Base-by-base conservation (phyloP, 2,113 vertebrate species). In the Nansenia antarctica region DNA sequence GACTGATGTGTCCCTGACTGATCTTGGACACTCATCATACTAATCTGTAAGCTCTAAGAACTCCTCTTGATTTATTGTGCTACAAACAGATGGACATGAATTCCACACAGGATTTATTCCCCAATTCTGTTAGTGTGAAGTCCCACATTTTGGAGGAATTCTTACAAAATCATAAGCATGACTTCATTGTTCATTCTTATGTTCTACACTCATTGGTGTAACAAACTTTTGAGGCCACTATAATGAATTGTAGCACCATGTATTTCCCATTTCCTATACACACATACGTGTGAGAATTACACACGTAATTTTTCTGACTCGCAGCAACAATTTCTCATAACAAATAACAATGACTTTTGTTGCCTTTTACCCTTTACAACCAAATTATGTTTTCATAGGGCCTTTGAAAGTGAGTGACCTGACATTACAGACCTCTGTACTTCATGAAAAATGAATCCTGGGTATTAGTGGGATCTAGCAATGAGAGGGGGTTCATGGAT, bases 371-470 rank as follows among this genome's bases (percentile, higher is more conserved):
- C 74, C 75, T 84, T 81, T 75, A 70, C 29, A 76, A 80, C 58
- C 62, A 73, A 53, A 72, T 76, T 71, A 27, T 53, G 49, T 76
- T 72, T 71, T 69, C 70, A 42, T 49, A 39, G 8, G 18, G 52
- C n/a, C 49, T 37, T 66, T 70, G 32, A 55, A 35, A 66, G 58
- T 63, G 70, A 70, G 54, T 59, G 74, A 67, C 7, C n/a, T 45
- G 57, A 34, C 31, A 20, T n/a, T 18, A 60, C 58, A 35, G 18
- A 26, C 32, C 12, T 11, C 53, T 75, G 76, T 42, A 75, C 69
- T 58, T 73, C 9, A 81, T 83, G 58, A 80, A 73, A 78, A 70
- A 78, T 67, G 30, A 69, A 81, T 77, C 59, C 14, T 57, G n/a
- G 42, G 42, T 47, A 12, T 1, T 47, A 1, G 15, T 47, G 42